Evolutionary conservation across 2,888 invertebrate species (phyloP), one percentile per base, ranked within the genome.

Genomic region (Blomia tropicalis): DNA sequence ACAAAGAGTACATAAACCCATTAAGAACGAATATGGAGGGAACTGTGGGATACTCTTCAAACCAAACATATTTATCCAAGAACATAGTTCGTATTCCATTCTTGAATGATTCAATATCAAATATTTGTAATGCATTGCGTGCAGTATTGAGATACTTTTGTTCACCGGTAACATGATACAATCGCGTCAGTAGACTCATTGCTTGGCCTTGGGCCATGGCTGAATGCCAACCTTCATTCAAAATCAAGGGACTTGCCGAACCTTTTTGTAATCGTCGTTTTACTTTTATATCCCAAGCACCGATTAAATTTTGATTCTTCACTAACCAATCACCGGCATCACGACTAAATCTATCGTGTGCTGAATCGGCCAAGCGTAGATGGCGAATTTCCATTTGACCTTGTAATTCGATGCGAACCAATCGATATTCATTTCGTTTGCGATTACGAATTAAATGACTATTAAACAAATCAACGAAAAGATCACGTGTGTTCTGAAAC

Each of bases 201-300:
- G 75, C 77, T 65, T 98, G 96, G 0, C 98, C 96, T 74, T 98
- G 96, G 2, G 90, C 92, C 98, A 98, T 98, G 0, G 95, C 90
- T 0, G 93, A 95, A 73, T 91, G 85, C 92, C 92, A 92, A 64
- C 91, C 91, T 1, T 90, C 84, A 68, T 80, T 78, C 56, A 95
- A 79, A 69, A 85, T 84, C 5, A 82, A 80, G 11, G 29, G 14
- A 44, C 22, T 7, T 74, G 85, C 83, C 27, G 84, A 83, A 53
- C 82, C 68, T 84, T 80, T 75, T 80, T 83, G 71, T 43, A 72
- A 63, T 25, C 66, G 67, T 32, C 91, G 78, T 63, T 81, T 79
- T 56, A 91, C 92, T 59, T 87, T 86, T 72, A 91, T 88, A 56
- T 88, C 81, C 91, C 95, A 96, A 65, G 93, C 96, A 54, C 96